These are phyloP conservation scores for Laterallus jamaicensis DNA, from an alignment of 2,113 vertebrate genomes.

Conservation along the genomic window DNA sequence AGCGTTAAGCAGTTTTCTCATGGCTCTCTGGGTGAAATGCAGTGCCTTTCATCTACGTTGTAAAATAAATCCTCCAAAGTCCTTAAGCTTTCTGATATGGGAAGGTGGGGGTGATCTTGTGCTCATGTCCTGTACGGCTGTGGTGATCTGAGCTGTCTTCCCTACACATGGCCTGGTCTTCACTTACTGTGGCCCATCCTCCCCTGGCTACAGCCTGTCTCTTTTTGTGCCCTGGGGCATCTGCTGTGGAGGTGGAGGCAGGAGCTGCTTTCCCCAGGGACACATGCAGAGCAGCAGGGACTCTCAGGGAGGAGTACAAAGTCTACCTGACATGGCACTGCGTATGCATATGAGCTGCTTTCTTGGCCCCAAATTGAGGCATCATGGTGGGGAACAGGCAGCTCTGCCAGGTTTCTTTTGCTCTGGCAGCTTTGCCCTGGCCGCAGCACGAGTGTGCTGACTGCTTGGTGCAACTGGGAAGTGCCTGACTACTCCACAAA, in stretches of 20 bases:
- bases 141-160: background rate
- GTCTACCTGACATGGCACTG: background rate
- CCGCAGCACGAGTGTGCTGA: accelerated
- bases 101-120: background rate
- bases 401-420: background rate
- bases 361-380: background rate
- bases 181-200: background rate
- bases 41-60: background rate
- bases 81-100: background rate
- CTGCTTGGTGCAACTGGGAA: background rate
- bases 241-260: background rate
- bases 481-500: background rate
- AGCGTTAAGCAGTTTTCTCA: background rate
- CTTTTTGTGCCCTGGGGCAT: background rate
- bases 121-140: background rate
- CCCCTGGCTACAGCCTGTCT: background rate
- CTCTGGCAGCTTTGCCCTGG: background rate
- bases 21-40: background rate
- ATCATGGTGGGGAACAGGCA: background rate
- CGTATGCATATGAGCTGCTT: background rate
- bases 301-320: background rate
- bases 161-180: background rate
- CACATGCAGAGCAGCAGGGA: accelerated
- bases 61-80: background rate
- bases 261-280: background rate